These are phyloP conservation scores for Eulemur albifrons DNA, from an alignment of 2,797 vertebrate species.

Conservation along the genomic window DNA sequence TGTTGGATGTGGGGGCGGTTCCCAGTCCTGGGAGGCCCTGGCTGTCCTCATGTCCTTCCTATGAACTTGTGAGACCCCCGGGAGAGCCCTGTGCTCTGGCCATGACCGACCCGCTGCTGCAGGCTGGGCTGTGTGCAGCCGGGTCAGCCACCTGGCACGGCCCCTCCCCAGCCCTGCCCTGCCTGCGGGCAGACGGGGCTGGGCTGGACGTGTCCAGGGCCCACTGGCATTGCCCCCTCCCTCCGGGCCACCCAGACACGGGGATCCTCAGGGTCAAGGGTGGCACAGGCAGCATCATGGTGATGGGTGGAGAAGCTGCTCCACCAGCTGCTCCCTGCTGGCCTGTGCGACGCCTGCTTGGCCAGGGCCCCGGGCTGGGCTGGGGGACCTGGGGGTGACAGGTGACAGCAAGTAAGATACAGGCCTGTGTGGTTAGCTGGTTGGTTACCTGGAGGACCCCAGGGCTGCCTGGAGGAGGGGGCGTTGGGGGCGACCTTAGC, in stretches of 20 bases:
- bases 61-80: too few species aligned
- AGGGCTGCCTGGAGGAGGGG: not conserved
- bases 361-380: not conserved
- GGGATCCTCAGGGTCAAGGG: too few species aligned
- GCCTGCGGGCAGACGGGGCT: not conserved
- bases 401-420: too few species aligned
- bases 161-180: not conserved
- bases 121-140: not conserved
- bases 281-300: not conserved
- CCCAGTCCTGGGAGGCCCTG: not conserved
- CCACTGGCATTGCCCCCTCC: not conserved
- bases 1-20: rapidly evolving
- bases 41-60: rapidly evolving
- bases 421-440: not conserved
- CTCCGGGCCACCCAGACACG: too few species aligned
- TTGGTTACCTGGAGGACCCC: not conserved
- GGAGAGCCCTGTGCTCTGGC: rapidly evolving
- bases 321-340: rapidly evolving
- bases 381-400: too few species aligned
- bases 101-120: rapidly evolving
- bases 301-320: rapidly evolving
- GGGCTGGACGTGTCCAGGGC: rapidly evolving
- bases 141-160: not conserved
- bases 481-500: rapidly evolving
- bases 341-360: rapidly evolving